Conservation (phyloP, 2,113 vertebrate species). For the Kryptolebias marmoratus region DNA sequence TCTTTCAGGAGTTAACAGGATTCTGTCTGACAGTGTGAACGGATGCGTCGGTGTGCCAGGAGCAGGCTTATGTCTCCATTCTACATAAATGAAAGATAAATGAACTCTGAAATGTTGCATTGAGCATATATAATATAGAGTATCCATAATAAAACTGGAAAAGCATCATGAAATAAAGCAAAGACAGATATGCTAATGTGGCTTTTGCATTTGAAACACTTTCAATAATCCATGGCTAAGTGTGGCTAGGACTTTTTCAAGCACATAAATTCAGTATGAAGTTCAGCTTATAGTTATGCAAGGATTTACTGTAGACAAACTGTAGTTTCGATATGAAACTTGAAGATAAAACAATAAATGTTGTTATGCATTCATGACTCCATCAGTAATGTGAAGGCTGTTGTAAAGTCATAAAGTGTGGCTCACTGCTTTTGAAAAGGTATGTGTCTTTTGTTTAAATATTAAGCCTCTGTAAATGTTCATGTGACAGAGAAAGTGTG, state of each 20-base stretch:
- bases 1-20: constrained; percentile 62
- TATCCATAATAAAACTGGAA: constrained; percentile 32
- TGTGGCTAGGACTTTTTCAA: not conserved
- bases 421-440: not conserved
- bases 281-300: not conserved
- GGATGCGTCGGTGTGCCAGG: constrained; percentile 52
- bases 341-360: not conserved
- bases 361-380: not conserved
- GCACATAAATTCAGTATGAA: not conserved
- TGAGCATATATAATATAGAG: constrained; percentile 17
- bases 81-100: constrained; percentile 39
- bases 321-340: not conserved
- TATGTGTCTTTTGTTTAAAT: constrained; percentile 9
- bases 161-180: constrained; percentile 3
- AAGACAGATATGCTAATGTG: constrained; percentile 9
- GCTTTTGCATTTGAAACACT: not conserved
- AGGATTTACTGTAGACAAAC: constrained; percentile 2
- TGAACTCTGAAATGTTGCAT: constrained; percentile 25
- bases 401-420: not conserved
- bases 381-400: not conserved
- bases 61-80: constrained; percentile 44
- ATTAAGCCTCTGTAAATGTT: constrained; percentile 24
- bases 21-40: constrained; percentile 42
- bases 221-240: too few relatives aligned
- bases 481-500: constrained; percentile 10